Base-by-base conservation (phyloP, 2,888 invertebrate genomes). In the Perithous albicinctus region DNA sequence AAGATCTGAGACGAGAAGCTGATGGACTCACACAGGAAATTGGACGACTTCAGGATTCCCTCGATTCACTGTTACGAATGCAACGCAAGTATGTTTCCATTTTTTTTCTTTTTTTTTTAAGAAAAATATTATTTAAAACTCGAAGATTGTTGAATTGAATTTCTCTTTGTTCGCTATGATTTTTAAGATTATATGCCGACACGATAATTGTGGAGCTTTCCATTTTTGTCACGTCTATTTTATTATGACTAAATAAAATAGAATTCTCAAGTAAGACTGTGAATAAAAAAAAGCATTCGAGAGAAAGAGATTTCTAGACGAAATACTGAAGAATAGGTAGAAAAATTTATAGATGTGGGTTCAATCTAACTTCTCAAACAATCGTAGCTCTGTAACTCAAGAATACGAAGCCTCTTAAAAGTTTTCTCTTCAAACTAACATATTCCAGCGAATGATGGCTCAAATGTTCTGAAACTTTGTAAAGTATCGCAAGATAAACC, bases 21-120 rank as follows among this genome's bases (percentile, higher is more conserved):
- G 92, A 92, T 69, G 85, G 87, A 32, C 89, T 92, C 26, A 87
- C 84, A 7, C 90, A 90, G 80, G 97, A 98, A 93, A 97, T 98
- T 89, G 96, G 97, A 90, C 97, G 97, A 92, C 94, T 92, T 83
- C 95, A 97, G 94, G 98, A 99, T 86, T 95, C 97, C 67, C 94
- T 98, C 86, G 98, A 98, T 89, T 95, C 96, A 0, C 94, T 98
- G 85, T 94, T 95, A 84, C 95, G 98, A 87, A 95, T 97, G 91
- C 98, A 99, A 90, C 94, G 95, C 89, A 94, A 95, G 95, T 95
- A 90, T 88, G 91, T 20, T 35, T 82, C 23, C 10, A 15, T 51
- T 75, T 54, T 35, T 38, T 32, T 15, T 32, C 1, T 15, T 6
- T 7, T n/a, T 0, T 15, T 32, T 29, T 56, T 26, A 1, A 12